These are phyloP conservation scores for Euborellia annulipes DNA, from an alignment of 1,140 invertebrate genomes.

Conservation along the genomic window DNA sequence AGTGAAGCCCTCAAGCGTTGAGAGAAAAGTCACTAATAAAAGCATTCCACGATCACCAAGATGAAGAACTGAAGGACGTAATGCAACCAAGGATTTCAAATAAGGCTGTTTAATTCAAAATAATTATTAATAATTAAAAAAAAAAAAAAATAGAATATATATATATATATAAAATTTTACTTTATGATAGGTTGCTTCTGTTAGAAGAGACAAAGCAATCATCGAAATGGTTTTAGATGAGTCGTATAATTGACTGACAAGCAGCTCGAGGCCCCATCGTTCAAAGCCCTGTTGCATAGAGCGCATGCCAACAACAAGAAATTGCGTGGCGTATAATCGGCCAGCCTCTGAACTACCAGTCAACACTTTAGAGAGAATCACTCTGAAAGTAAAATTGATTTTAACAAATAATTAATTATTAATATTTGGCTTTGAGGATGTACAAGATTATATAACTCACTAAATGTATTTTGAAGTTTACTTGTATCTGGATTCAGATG, in stretches of 20 bases:
- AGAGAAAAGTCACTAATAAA: slow-evolving; percentile 66
- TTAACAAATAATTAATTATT: too few relatives aligned
- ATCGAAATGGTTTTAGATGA: slow-evolving; percentile 54
- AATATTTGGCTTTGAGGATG: too few relatives aligned
- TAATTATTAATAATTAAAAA: not conserved
- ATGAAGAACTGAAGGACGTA: slow-evolving; percentile 55
- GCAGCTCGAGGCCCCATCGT: slow-evolving; percentile 66
- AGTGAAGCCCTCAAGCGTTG: slow-evolving; percentile 51
- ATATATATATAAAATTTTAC: slow-evolving; percentile 28
- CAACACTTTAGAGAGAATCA: slow-evolving; percentile 51
- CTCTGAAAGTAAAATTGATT: slow-evolving; percentile 18
- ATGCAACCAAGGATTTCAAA: slow-evolving; percentile 56
- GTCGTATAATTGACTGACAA: slow-evolving; percentile 70
- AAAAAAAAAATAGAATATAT: slow-evolving; percentile 8
- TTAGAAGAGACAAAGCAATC: slow-evolving; percentile 64
- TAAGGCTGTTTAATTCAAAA: slow-evolving; percentile 38
- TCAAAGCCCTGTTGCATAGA: slow-evolving; percentile 48
- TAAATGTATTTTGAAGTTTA: too few relatives aligned
- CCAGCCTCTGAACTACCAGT: slow-evolving; percentile 50
- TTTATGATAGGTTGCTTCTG: slow-evolving; percentile 79
- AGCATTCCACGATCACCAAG: slow-evolving; percentile 71
- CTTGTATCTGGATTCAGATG: too few relatives aligned
- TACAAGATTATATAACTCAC: too few relatives aligned
- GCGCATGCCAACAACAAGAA: slow-evolving; percentile 69
- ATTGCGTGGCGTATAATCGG: slow-evolving; percentile 77